These are phyloP conservation scores for Odontophorus gujanensis DNA, from an alignment of 2,113 vertebrate genomes.

Conservation along the genomic window DNA sequence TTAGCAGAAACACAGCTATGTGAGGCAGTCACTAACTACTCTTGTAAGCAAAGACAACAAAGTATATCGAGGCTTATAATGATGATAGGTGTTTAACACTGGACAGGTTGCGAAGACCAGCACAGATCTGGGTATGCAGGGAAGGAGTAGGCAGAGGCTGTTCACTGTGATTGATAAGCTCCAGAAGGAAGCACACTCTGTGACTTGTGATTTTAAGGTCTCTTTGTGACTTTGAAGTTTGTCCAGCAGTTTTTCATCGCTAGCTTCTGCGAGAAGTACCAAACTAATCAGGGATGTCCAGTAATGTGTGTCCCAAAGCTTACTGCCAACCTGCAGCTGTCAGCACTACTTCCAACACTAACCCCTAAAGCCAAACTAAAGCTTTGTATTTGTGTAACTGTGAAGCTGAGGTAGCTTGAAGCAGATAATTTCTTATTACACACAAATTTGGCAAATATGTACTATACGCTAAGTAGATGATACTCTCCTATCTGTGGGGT, in stretches of 20 bases:
- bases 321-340: slow-evolving; percentile 17
- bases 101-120: neutral
- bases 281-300: neutral
- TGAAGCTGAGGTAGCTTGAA: neutral
- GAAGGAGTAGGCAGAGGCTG: neutral
- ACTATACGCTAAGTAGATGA: neutral
- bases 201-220: neutral
- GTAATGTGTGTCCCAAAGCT: neutral
- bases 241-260: neutral
- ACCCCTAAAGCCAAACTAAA: neutral
- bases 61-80: neutral
- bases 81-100: neutral
- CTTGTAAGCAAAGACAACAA: neutral
- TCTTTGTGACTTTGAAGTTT: neutral
- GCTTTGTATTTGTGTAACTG: neutral
- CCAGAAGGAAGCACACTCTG: neutral
- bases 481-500: neutral
- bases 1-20: neutral
- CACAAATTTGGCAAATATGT: neutral
- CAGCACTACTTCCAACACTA: neutral
- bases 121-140: neutral
- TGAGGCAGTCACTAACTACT: neutral
- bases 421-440: neutral
- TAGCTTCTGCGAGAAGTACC: neutral
- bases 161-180: neutral